These are phyloP conservation scores for Ovis aries DNA, from an alignment of 2,113 vertebrate species.

Conservation along the genomic window DNA sequence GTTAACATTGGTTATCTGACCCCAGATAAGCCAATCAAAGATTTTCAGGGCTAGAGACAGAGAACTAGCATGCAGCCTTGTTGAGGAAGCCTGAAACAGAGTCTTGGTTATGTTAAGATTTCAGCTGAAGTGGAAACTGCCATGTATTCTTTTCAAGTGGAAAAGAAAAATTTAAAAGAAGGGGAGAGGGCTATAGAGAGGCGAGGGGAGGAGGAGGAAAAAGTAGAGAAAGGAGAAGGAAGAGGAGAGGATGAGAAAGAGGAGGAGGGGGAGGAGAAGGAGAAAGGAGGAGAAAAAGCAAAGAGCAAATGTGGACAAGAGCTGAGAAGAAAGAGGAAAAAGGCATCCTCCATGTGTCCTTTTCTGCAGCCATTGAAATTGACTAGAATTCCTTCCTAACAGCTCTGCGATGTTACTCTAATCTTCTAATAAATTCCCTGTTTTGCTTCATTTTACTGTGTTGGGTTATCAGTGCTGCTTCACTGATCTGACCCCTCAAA, in stretches of 20 bases:
- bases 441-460: neutral
- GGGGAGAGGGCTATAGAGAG: neutral
- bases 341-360: rapidly evolving
- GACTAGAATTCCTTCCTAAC: neutral
- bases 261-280: too few relatives aligned
- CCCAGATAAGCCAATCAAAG: neutral
- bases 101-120: too few relatives aligned
- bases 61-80: neutral
- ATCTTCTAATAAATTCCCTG: neutral
- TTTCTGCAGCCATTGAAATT: neutral
- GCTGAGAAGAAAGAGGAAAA: neutral
- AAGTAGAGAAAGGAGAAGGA: too few relatives aligned
- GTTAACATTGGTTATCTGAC: neutral
- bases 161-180: too few relatives aligned
- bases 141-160: neutral
- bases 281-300: neutral
- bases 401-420: rapidly evolving
- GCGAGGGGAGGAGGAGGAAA: too few relatives aligned
- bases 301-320: neutral
- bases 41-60: neutral
- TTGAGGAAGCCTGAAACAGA: neutral
- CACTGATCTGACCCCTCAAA: too few relatives aligned
- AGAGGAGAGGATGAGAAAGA: too few relatives aligned
- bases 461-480: neutral
- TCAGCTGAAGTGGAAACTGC: neutral